Base-by-base conservation (phyloP, 2,797 vertebrate genomes). In the Scyliorhinus canicula region DNA sequence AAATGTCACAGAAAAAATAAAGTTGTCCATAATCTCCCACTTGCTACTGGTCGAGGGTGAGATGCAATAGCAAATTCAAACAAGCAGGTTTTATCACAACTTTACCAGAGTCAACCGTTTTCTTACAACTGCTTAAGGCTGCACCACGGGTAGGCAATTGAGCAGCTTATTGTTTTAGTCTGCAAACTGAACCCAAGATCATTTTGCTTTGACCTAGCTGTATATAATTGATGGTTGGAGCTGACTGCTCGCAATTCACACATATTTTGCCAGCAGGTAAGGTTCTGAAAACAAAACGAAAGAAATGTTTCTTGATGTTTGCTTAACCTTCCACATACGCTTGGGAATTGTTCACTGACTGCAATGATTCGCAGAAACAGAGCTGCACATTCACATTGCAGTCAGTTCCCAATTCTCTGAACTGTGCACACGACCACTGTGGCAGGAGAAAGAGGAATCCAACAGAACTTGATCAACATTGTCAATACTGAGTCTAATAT, bases 141-240 rank as follows among this genome's bases (percentile, higher is more conserved):
- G 63, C n/a, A 12, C 57, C 16, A 9, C 26, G 2, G 57, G 19
- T 19, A 26, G 21, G 19, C 21, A 44, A 63, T 91, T 63, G 60
- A 91, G 57, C 57, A 44, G 88, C 57, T 91, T 88, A 60, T 88
- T 91, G 55, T 65, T 91, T 65, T 91, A 65, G 88, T 65, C 60
- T 24, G 2, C 19, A 19, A 44, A 40, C n/a, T 91, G 88, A 65
- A 91, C 57, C 19, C n/a, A 50, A 91, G 57, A 91, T 21, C 40
- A 65, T 91, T 91, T 26, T 40, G n/a, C 40, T 63, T 65, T 91
- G 88, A 91, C 88, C 88, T 44, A 24, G 57, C 88, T 63, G 57
- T 0, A 40, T 11, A 91, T 91, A 91, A 91, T 65, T 91, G 88
- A 91, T 65, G 88, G 57, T 63, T 65, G 63, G 88, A 63, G 88